Conservation (phyloP, 2,888 invertebrate species). For the Agriopis aurantiaria region DNA sequence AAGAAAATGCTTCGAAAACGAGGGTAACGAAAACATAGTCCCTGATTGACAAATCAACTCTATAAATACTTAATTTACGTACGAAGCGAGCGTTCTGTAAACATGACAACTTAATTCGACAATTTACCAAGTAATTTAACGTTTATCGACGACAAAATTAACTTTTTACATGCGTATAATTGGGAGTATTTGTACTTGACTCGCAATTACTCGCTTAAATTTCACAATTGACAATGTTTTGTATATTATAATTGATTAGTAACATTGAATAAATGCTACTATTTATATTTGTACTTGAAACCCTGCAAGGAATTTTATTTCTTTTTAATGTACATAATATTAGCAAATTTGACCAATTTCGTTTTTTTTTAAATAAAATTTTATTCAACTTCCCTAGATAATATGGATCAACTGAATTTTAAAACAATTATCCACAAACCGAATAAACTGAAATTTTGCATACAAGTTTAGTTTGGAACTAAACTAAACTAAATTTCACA, state of each 20-base stretch:
- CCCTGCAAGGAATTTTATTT: neutral
- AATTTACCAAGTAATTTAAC: constrained; percentile 38
- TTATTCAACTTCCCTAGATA: too few relatives aligned
- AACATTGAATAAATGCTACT: too few relatives aligned
- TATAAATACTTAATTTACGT: constrained; percentile 31
- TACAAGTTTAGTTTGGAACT: too few relatives aligned
- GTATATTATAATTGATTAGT: neutral
- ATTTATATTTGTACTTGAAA: neutral
- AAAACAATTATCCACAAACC: too few relatives aligned
- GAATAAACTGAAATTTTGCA: too few relatives aligned
- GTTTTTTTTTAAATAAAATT: too few relatives aligned
- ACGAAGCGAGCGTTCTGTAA: constrained; percentile 32
- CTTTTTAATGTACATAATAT: too few relatives aligned
- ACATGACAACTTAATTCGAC: constrained; percentile 43
- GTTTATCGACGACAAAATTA: constrained; percentile 38
- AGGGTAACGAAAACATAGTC: neutral
- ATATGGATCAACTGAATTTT: too few relatives aligned
- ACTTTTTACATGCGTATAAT: constrained; percentile 30
- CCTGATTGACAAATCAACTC: constrained; percentile 24
- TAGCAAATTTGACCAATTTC: too few relatives aligned
- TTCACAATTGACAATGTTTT: constrained; percentile 13
- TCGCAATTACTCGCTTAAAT: constrained; percentile 7
- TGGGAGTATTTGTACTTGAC: constrained; percentile 7
- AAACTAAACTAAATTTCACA: too few relatives aligned
- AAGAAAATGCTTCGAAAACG: neutral